These are phyloP conservation scores for Diacarnus erythraeanus DNA, from an alignment of 37 sponge, comb jelly and placozoan genomes.

Conservation along the genomic window DNA sequence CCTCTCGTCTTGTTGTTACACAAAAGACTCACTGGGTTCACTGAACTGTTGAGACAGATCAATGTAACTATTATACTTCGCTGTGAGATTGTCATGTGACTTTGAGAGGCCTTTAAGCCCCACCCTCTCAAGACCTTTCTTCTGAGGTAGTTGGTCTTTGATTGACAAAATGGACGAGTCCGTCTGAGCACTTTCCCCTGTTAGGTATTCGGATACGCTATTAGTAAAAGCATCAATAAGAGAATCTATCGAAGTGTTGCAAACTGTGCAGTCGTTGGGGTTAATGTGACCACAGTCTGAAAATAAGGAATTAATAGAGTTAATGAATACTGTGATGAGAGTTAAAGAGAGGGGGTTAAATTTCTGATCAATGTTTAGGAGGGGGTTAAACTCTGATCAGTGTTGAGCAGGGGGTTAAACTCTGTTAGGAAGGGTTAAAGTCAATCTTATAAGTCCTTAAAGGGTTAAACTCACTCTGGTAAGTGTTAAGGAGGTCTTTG, in stretches of 20 bases:
- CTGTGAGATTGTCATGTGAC: conserved; percentile 38
- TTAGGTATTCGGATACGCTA: conserved; percentile 30
- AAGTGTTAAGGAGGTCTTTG: conserved; percentile 3
- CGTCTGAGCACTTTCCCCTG: conserved; percentile 14
- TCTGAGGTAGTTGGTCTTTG: background rate
- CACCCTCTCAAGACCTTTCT: background rate
- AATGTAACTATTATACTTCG: conserved; percentile 18
- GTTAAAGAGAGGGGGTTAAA: background rate
- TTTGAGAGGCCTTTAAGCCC: conserved; percentile 33
- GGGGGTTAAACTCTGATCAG: background rate
- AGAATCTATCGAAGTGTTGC: conserved; percentile 21
- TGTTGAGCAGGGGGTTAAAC: background rate
- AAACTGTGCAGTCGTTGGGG: conserved; percentile 12
- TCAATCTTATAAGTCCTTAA: background rate
- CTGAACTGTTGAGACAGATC: conserved; percentile 32
- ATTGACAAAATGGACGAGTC: background rate
- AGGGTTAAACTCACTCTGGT: conserved; percentile 6
- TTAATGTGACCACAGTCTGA: conserved; percentile 11
- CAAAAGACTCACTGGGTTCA: conserved; percentile 47
- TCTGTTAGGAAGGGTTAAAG: background rate
- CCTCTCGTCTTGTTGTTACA: too few relatives aligned
- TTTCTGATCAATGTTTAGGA: too few relatives aligned
- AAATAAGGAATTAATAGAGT: background rate
- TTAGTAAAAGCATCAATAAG: conserved; percentile 56
- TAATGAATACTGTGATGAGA: background rate